phyloP scores from a whole-genome alignment of 2,113 vertebrate genomes.

The Pelusios castaneus region DNA sequence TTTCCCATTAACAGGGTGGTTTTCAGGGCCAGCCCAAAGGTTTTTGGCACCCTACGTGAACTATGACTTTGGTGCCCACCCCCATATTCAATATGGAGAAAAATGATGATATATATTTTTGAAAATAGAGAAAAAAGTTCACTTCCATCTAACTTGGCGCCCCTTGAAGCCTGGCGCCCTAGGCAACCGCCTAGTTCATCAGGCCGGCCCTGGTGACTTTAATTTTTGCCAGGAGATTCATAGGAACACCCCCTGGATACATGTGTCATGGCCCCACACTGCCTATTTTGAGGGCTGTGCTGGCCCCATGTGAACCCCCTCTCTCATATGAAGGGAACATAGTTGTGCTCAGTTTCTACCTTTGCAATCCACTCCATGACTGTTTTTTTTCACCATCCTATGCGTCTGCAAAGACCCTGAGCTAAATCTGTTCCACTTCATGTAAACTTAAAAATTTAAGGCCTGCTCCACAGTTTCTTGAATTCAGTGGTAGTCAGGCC shows the following conservation, averaged over 20 bases:
- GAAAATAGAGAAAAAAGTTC: too few species aligned
- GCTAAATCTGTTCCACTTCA: not conserved
- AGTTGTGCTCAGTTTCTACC: not conserved
- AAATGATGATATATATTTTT: too few species aligned
- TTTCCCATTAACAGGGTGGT: not conserved
- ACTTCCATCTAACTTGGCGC: too few species aligned
- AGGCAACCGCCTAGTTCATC: too few species aligned
- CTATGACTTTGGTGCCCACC: too few species aligned
- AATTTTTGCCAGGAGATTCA: not conserved
- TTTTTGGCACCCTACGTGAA: too few species aligned
- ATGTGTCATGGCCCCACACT: not conserved
- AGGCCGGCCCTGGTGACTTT: not conserved
- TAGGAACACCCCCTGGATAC: not conserved
- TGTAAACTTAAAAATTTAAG: not conserved
- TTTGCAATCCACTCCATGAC: not conserved
- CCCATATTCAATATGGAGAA: too few species aligned
- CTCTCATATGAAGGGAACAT: not conserved
- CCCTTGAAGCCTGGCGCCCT: too few species aligned
- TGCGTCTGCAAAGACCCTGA: not conserved
- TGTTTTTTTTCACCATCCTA: not conserved
- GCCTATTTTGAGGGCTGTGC: not conserved
- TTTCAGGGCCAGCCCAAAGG: not conserved
- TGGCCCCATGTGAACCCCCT: not conserved
- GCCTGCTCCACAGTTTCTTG: not conserved
- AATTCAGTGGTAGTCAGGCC: rapidly evolving